phyloP scores from a whole-genome alignment of 2,888 invertebrate genomes.

The Lasius platythorax region DNA sequence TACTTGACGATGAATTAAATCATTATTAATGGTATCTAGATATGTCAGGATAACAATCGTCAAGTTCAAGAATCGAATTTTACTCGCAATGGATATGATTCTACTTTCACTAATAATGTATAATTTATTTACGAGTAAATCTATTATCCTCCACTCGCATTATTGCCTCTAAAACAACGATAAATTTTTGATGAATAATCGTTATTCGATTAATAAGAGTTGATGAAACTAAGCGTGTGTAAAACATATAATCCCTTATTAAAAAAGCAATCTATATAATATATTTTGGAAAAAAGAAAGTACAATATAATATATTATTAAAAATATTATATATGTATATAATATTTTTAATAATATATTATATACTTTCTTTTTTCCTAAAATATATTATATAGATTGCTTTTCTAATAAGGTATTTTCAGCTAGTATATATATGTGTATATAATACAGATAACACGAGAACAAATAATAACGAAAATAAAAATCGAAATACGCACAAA shows the following conservation, averaged over 20 bases:
- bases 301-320: neutral
- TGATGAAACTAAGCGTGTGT: neutral
- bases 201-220: neutral
- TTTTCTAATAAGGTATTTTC: no score
- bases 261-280: neutral
- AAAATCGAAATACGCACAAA: conserved; percentile 30
- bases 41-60: neutral
- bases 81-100: neutral
- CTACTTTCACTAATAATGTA: neutral
- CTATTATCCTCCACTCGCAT: neutral
- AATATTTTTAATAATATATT: no score
- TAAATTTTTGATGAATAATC: neutral
- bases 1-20: neutral
- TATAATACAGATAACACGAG: neutral
- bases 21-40: neutral
- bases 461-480: neutral
- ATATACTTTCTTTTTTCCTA: no score
- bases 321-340: neutral
- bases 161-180: neutral
- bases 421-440: neutral
- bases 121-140: conserved; percentile 20
- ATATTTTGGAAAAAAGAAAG: neutral
- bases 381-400: no score
- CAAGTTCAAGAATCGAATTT: neutral
- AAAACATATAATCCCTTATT: neutral